A percentile compares a stretch with the other conserved stretches of the same genome.
phyloP scores from a whole-genome alignment of 1,140 invertebrate genomes.

The Pinna nobilis region DNA sequence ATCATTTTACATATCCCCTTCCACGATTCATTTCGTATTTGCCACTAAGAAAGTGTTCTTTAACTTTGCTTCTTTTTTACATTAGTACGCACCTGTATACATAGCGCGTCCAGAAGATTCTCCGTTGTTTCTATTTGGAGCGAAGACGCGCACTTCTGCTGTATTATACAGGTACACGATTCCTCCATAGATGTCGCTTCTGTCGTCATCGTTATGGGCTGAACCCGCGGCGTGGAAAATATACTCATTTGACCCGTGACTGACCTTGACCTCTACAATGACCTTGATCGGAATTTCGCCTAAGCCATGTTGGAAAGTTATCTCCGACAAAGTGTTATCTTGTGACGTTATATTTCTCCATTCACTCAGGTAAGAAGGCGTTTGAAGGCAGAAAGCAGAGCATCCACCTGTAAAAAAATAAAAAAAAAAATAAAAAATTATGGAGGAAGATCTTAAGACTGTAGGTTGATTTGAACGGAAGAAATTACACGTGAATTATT shows the following conservation, averaged over 20 bases:
- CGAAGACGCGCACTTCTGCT: not conserved
- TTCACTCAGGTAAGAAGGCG: not conserved
- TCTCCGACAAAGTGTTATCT: not conserved
- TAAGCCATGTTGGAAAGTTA: not conserved
- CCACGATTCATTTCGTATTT: too few relatives aligned
- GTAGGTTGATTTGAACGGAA: too few relatives aligned
- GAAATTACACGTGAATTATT: too few relatives aligned
- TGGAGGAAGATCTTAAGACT: too few relatives aligned
- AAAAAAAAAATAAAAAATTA: too few relatives aligned
- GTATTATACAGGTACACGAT: not conserved
- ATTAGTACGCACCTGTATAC: slow-evolving; percentile 6
- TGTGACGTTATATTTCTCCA: not conserved
- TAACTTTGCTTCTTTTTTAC: too few relatives aligned
- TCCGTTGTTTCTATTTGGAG: not conserved
- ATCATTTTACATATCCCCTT: too few relatives aligned
- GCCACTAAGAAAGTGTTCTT: too few relatives aligned
- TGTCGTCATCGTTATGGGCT: not conserved
- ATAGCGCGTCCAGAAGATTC: not conserved
- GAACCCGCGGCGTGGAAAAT: slow-evolving; percentile 4
- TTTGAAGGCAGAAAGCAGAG: too few relatives aligned
- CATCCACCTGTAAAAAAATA: too few relatives aligned
- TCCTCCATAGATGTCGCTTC: not conserved
- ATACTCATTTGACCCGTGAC: not conserved
- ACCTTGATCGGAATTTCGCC: not conserved
- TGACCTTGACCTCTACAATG: not conserved